Percentiles rank a stretch among this genome's conserved stretches.
Conservation (phyloP, 2,113 vertebrate species). For the Eclectus roratus region DNA sequence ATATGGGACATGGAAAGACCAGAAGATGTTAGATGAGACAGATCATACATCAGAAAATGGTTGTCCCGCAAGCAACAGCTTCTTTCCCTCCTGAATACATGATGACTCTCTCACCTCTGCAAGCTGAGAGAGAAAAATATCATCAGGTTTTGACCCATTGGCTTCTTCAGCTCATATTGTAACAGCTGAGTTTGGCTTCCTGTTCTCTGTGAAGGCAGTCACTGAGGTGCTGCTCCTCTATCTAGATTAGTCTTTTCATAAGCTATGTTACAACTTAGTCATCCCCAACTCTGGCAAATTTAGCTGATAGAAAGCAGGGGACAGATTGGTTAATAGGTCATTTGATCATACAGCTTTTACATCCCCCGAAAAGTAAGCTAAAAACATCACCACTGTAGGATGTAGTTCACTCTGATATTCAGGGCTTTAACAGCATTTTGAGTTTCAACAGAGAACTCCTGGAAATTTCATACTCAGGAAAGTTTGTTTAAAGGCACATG, state of each 20-base stretch:
- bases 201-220: background rate
- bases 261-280: background rate
- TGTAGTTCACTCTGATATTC: background rate
- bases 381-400: background rate
- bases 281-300: background rate
- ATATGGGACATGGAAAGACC: background rate
- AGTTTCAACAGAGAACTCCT: background rate
- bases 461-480: background rate
- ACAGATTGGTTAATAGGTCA: background rate
- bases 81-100: background rate
- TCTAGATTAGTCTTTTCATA: background rate
- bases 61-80: background rate
- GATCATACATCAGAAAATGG: background rate
- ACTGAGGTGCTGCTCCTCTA: background rate
- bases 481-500: background rate
- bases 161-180: background rate
- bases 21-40: background rate
- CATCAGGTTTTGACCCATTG: background rate
- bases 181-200: background rate
- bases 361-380: background rate
- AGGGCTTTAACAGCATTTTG: background rate
- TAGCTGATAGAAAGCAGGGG: background rate
- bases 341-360: background rate
- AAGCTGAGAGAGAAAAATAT: background rate
- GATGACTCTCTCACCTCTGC: background rate